Base-by-base conservation (phyloP, 2,888 invertebrate genomes). In the Gibbula magus region DNA sequence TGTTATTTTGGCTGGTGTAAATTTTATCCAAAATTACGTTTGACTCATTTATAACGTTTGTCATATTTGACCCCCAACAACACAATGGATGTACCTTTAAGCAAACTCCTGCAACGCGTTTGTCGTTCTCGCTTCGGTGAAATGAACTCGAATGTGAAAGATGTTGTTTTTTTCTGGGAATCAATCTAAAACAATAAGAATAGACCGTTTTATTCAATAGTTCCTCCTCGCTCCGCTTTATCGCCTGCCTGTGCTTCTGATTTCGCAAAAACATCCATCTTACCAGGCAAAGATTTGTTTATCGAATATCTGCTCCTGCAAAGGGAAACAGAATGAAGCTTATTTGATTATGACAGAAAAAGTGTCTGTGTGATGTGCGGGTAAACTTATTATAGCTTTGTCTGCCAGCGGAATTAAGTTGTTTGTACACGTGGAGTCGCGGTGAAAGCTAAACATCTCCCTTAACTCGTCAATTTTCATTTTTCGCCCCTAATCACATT, bases 261-360 rank as follows among this genome's bases (percentile, higher is more conserved):
- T 61, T 13, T 61, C 29, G 10, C 29, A 25, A 61, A 61, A 70
- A 8, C 32, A 32, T 70, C 39, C 35, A 39, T 32, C 35, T 70
- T 35, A 18, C 13, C n/a, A 70, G n/a, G 39, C n/a, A 29, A 32
- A 35, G 39, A 39, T 5, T 0, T 70, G 70, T 70, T 32, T 70
- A 70, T 35, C 39, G 32, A 35, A 18, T 32, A 39, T 35, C 35
- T 29, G 20, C 32, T 29, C 8, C 20, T 13, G 35, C 18, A 20
- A 70, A 20, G 20, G 39, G 29, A 39, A 39, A 35, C 70, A 32
- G 39, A 20, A 35, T 10, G 20, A 18, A 35, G 32, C 10, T 35
- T 70, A 70, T 70, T 70, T 70, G 35, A 70, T 70, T 70, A 70
- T 18, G 70, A 35, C 29, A n/a, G 32, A 70, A 70, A 70, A 70